Conservation (phyloP, 1,140 invertebrate genomes). For the Pemphigus obesinymphae region DNA sequence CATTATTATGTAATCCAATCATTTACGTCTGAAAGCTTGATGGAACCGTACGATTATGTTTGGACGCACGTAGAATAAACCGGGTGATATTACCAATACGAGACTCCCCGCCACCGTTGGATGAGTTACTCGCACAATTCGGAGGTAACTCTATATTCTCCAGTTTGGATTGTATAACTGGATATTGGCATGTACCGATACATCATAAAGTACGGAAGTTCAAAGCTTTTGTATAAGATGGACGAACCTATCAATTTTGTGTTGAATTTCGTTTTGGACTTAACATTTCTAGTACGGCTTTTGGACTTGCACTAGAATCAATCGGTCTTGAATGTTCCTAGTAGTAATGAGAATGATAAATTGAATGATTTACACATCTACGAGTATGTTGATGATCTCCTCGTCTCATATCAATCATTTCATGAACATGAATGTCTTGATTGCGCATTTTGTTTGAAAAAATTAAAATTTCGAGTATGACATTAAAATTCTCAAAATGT, state of each 20-base stretch:
- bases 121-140: background rate
- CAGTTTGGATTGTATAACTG: background rate
- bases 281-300: background rate
- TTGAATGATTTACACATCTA: too few species aligned
- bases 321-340: too few species aligned
- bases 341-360: too few species aligned
- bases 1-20: background rate
- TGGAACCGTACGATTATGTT: too few species aligned
- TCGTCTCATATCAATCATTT: background rate
- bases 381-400: background rate
- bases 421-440: background rate
- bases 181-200: background rate
- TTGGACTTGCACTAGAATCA: too few species aligned
- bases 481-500: background rate
- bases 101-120: too few species aligned
- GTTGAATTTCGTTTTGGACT: background rate
- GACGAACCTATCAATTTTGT: background rate
- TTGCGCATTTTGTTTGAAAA: background rate
- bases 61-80: too few species aligned
- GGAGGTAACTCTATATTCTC: background rate
- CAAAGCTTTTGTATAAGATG: background rate
- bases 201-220: background rate
- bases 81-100: too few species aligned
- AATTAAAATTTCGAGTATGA: background rate
- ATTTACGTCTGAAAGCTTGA: background rate